Evolutionary conservation across 2,888 invertebrate genomes (phyloP), one percentile per base, ranked within the genome.

Genomic region (Tromatobia lineatoria): DNA sequence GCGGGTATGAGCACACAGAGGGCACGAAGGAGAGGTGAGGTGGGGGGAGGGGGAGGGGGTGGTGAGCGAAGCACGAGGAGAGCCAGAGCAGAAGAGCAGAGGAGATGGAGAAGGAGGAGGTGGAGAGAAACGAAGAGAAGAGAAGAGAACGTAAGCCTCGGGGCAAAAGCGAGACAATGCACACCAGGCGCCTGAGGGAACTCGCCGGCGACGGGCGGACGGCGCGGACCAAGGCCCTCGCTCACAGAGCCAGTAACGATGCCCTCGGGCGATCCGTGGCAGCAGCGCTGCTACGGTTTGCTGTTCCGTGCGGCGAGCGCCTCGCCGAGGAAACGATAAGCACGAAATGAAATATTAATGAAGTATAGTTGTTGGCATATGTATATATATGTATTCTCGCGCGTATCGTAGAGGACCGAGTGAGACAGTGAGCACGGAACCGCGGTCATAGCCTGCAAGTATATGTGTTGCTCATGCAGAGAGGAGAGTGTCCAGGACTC

Each of bases 271-370:
- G 38, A 79, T 86, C 82, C 85, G 82, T 81, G 84, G 86, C 75
- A 73, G 76, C 74, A 54, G 81, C 61, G 78, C 45, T 83, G 66
- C 77, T 80, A 81, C 79, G 79, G 80, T 84, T 77, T 83, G 84
- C 86, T 70, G 75, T 85, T 86, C 77, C 78, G 80, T 80, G 79
- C 80, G 61, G 69, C 77, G 74, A 86, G 86, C 86, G 91, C 89
- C 88, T 89, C 90, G 88, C 88, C 88, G 90, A 90, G 91, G 91
- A 90, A 93, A 93, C 93, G 93, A 93, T 93, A 93, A 93, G 93
- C 93, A 92, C 92, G 91, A 92, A 93, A 93, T 93, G 93, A 93
- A 93, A 93, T 93, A 93, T 93, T 93, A 93, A 93, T 93, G 92
- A 93, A 93, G 74, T 82, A 79, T 73, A 76, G 67, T 79, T 76